Percentiles rank a stretch among this genome's conserved stretches.
These are phyloP conservation scores for Mylabris phalerata DNA, from an alignment of 1,140 invertebrate species.

Conservation along the genomic window DNA sequence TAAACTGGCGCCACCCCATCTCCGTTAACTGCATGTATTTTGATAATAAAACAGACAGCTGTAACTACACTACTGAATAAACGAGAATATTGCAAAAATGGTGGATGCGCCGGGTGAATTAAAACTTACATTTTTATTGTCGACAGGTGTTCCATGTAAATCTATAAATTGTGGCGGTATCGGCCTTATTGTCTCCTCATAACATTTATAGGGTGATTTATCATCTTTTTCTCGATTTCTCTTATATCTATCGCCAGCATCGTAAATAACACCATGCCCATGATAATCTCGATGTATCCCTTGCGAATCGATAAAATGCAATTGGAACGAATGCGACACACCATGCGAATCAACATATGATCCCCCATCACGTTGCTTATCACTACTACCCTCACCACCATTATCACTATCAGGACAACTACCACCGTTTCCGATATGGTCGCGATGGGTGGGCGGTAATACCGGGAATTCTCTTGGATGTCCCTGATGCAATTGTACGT, in stretches of 20 bases:
- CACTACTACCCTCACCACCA: not conserved
- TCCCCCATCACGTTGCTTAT: constrained; percentile 32
- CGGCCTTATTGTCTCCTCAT: constrained; percentile 20
- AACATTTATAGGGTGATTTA: constrained; percentile 22
- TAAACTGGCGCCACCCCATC: constrained; percentile 8
- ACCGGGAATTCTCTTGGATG: constrained; percentile 33
- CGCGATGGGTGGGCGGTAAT: constrained; percentile 28
- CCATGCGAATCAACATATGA: constrained; percentile 38
- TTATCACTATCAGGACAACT: too few species aligned
- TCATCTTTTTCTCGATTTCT: constrained; percentile 11
- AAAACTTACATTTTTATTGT: constrained; percentile 29
- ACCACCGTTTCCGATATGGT: constrained; percentile 9
- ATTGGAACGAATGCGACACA: constrained; percentile 33
- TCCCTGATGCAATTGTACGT: constrained; percentile 18
- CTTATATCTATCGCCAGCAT: constrained; percentile 11
- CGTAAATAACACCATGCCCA: constrained; percentile 33
- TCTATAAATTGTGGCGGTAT: constrained; percentile 36
- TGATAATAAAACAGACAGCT: not conserved
- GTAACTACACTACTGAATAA: not conserved
- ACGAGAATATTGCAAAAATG: constrained; percentile 1
- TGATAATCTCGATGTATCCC: constrained; percentile 37
- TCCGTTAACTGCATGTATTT: not conserved
- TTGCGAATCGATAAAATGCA: constrained; percentile 40
- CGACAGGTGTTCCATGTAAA: constrained; percentile 28
- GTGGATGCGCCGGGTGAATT: too few species aligned